A percentile compares a stretch with the other conserved stretches of the same genome.
These are phyloP conservation scores for Knipowitschia caucasica DNA, from an alignment of 2,797 vertebrate species.

Conservation along the genomic window DNA sequence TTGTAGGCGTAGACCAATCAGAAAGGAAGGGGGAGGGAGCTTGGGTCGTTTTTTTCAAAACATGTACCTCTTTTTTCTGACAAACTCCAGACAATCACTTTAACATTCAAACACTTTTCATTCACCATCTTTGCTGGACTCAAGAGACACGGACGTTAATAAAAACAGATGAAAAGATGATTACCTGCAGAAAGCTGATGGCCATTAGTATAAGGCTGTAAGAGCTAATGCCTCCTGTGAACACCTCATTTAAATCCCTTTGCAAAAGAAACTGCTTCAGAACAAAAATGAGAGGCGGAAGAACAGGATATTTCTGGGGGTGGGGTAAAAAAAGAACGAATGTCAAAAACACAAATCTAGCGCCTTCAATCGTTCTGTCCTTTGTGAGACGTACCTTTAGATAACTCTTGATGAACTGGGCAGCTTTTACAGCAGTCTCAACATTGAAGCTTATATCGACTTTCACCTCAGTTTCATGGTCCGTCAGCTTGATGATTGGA, in stretches of 20 bases:
- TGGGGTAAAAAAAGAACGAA: constrained; percentile 42
- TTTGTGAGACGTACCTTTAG: constrained; percentile 80
- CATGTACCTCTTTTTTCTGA: too few species aligned
- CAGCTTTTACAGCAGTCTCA: constrained; percentile 95
- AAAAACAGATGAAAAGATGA: not conserved
- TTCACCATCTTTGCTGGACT: too few species aligned
- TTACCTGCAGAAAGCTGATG: constrained; percentile 97
- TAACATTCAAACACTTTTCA: too few species aligned
- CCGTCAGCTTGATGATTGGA: constrained; percentile 97
- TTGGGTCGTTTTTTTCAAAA: too few species aligned
- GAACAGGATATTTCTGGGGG: constrained; percentile 94
- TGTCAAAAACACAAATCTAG: not conserved
- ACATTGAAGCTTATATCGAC: constrained; percentile 99
- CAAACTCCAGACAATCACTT: too few species aligned
- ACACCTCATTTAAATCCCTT: constrained; percentile 97
- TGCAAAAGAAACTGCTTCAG: constrained; percentile 98
- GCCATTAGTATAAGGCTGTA: constrained; percentile 99
- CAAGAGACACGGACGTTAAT: too few species aligned
- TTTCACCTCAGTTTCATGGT: constrained; percentile 93
- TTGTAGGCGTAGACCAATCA: too few species aligned
- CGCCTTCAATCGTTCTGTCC: not conserved
- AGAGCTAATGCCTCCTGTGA: constrained; percentile 97
- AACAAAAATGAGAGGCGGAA: constrained; percentile 96
- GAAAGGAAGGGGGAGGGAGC: too few species aligned
- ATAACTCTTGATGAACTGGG: constrained; percentile 93